A percentile compares a stretch with the other conserved stretches of the same genome.
phyloP scores from a whole-genome alignment of 2,797 vertebrate genomes.

The Hipposideros larvatus region DNA sequence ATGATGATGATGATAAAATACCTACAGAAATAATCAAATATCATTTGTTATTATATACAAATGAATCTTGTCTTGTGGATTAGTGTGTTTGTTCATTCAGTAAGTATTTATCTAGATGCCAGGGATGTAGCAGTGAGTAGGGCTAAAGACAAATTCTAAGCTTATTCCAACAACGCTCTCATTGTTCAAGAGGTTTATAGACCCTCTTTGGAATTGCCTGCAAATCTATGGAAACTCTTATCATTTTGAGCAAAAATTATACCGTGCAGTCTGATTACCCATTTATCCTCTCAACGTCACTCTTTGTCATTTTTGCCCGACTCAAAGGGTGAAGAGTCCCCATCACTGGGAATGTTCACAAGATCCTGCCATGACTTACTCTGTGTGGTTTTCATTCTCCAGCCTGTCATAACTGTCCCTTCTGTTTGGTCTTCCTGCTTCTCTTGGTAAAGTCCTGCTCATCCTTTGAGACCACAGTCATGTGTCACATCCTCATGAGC shows the following conservation, averaged over 20 bases:
- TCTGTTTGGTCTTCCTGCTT: background rate
- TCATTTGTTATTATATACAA: background rate
- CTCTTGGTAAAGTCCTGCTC: background rate
- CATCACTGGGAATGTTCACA: background rate
- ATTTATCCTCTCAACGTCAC: background rate
- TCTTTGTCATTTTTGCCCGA: background rate
- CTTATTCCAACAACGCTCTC: background rate
- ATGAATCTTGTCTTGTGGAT: background rate
- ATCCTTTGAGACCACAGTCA: background rate
- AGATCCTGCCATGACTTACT: background rate
- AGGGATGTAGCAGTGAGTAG: background rate
- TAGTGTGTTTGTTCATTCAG: background rate
- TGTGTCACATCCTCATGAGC: background rate
- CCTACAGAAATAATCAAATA: conserved; percentile 25
- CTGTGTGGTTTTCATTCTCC: conserved; percentile 17
- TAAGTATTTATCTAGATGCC: background rate
- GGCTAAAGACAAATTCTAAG: background rate
- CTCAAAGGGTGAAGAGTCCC: background rate
- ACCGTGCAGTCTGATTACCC: background rate
- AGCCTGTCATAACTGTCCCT: background rate
- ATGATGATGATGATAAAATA: background rate
- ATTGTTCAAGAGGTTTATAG: background rate
- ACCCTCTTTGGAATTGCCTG: background rate
- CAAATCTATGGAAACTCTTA: background rate
- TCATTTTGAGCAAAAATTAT: background rate